These are phyloP conservation scores for Muricea muricata DNA, from an alignment of 92 coral and sea anemone genomes.

Conservation along the genomic window DNA sequence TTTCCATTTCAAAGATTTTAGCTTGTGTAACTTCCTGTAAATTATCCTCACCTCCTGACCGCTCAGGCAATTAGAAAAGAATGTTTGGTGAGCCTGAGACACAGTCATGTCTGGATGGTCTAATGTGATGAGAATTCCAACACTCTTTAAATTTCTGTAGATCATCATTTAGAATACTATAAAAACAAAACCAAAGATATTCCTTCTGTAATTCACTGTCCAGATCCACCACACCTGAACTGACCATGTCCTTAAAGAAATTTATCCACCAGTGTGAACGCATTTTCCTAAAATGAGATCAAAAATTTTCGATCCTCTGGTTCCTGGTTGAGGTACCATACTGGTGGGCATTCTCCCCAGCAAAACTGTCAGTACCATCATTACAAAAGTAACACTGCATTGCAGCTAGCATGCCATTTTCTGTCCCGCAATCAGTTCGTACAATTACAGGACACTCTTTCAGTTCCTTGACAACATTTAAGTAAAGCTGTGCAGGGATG, in stretches of 20 bases:
- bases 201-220: neutral
- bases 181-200: conserved; percentile 19
- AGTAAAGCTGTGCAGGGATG: conserved; percentile 25
- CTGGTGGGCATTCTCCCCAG: conserved; percentile 55
- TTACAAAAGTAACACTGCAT: conserved; percentile 38
- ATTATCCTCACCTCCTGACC: conserved; percentile 61
- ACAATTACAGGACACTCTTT: conserved; percentile 47
- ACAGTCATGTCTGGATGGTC: conserved; percentile 27
- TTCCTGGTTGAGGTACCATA: conserved; percentile 56
- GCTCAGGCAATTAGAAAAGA: conserved; percentile 64
- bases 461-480: conserved; percentile 43
- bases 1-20: conserved; percentile 52
- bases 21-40: conserved; percentile 8
- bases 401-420: conserved; percentile 48
- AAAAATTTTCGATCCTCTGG: conserved; percentile 47
- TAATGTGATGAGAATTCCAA: conserved; percentile 29
- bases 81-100: conserved; percentile 58
- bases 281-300: conserved; percentile 43
- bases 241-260: neutral
- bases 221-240: conserved; percentile 3
- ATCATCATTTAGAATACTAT: neutral
- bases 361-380: conserved; percentile 19
- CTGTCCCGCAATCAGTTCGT: conserved; percentile 57
- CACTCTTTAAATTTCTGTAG: conserved; percentile 10
- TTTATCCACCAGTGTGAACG: conserved; percentile 43